Evolutionary conservation across 2,797 vertebrate genomes (phyloP), one percentile per base, ranked within the genome.

Genomic region (Odontamblyopus rebecca): DNA sequence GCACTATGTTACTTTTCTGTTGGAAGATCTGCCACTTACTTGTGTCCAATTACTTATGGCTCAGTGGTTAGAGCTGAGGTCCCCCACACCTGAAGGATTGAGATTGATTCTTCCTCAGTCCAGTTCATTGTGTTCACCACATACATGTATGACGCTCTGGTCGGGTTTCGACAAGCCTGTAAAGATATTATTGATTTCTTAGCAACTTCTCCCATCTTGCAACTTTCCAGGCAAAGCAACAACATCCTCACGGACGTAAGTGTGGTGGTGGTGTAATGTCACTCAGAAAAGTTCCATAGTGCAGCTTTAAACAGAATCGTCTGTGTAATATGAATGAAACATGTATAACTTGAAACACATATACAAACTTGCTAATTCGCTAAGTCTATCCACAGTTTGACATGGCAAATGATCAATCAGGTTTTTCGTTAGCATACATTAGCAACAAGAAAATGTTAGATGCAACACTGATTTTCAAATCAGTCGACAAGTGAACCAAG

Each of bases 401-500:
- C 63, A 29, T 65, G 63, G 50, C 44, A 65, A 65, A 65, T 48
- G 23, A 65, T 16, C 23, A 65, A 50, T 50, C 63, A 29, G 26
- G 44, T 16, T 50, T 65, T 65, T 44, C 6, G 23, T 65, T 48
- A 50, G 41, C 38, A 50, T 66, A 50, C 26, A 66, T 50, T 51
- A 50, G 64, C 64, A 30, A 26, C 64, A 12, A 29, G 6, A 18
- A 65, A 65, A 48, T 27, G 63, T 65, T 48, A 48, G 48, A 68
- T 68, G 67, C 50, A 53, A 57, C 27, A 56, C 51, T 41, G 48
- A 12, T 57, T 66, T 66, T 50, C 23, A 66, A 50, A 66, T 66
- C 44, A 50, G 63, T 29, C 23, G 15, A 50, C 44, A 29, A 29
- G 63, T 66, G 41, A 29, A 66, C 44, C 44, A 30, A 50, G 64